Conservation (phyloP, 2,797 vertebrate genomes). For the Antennarius maculatus region DNA sequence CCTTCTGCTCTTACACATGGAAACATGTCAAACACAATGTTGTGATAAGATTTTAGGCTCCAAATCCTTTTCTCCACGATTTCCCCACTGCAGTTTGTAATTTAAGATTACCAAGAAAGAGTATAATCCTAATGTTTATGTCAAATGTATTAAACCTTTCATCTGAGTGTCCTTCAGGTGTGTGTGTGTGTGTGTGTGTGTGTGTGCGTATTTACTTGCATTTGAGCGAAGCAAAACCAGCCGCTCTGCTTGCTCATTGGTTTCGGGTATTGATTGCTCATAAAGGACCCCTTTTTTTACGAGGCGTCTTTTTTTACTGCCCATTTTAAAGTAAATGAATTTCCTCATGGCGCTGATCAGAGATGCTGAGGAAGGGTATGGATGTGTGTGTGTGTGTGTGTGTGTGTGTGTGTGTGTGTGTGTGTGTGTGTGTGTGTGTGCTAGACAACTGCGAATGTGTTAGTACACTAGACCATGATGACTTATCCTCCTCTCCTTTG, state of each 20-base stretch:
- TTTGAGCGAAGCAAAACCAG: conserved; percentile 52
- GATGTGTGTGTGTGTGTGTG: conserved; percentile 16
- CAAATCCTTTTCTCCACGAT: conserved; percentile 8
- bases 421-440: conserved; percentile 14
- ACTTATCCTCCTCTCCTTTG: conserved; percentile 55
- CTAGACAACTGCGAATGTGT: conserved; percentile 30
- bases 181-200: conserved; percentile 30
- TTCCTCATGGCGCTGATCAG: conserved; percentile 58
- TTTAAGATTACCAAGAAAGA: conserved; percentile 22
- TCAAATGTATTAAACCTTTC: conserved; percentile 38
- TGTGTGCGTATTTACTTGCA: conserved; percentile 37
- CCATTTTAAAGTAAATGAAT: conserved; percentile 78
- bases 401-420: conserved; percentile 6
- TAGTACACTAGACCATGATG: conserved; percentile 58
- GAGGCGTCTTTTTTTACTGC: conserved; percentile 67
- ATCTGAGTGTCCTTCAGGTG: conserved; percentile 57
- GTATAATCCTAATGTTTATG: conserved; percentile 28
- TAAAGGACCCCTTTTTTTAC: conserved; percentile 72
- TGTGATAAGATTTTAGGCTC: conserved; percentile 36
- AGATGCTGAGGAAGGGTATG: conserved; percentile 45
- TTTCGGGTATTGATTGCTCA: conserved; percentile 77
- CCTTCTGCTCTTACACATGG: conserved; percentile 15
- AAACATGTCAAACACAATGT: conserved; percentile 36
- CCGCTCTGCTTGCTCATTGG: conserved; percentile 58
- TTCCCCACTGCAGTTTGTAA: conserved; percentile 16